Evolutionary conservation across 2,797 vertebrate species (phyloP), one percentile per base, ranked within the genome.

Genomic region (Propithecus perrieri): DNA sequence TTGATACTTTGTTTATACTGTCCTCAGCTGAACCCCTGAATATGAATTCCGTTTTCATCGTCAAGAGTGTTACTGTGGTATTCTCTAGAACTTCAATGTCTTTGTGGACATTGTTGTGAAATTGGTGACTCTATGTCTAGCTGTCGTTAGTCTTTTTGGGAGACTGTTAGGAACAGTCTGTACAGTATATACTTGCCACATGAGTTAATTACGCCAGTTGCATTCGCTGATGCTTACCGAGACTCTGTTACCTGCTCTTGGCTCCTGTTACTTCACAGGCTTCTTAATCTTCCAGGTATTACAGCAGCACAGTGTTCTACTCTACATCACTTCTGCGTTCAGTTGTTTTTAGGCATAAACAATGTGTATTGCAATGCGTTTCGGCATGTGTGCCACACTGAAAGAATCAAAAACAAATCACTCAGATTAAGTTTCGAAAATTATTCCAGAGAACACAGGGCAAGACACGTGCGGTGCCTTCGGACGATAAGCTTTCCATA

Each of bases 71-170:
- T 99, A 98, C 98, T 97, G 98, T 99, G 98, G 98, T 99, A 98
- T 99, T 99, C 98, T 98, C 99, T 99, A 99, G 98, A 98, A 98
- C 99, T 98, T 98, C 99, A 98, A 98, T 99, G 99, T 99, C 98
- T 99, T 98, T 98, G 99, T 99, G 98, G 99, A 99, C 99, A 98
- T 99, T 98, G 99, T 98, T 98, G 98, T 99, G 98, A 98, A 99
- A 98, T 97, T 99, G 98, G 99, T 99, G 98, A 99, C 98, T 99
- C 98, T 98, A 97, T 99, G 98, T 99, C 99, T 99, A 99, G 98
- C 97, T 99, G 98, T 98, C 97, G 93, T 98, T 98, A 98, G 98
- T 99, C 98, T 99, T 99, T 99, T 98, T 97, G 98, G 98, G 98
- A 99, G 98, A 99, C 98, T 98, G 92, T 98, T 98, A 98, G 98